These are phyloP conservation scores for Hyperopisus bebe DNA, from an alignment of 2,113 vertebrate species.

Conservation along the genomic window DNA sequence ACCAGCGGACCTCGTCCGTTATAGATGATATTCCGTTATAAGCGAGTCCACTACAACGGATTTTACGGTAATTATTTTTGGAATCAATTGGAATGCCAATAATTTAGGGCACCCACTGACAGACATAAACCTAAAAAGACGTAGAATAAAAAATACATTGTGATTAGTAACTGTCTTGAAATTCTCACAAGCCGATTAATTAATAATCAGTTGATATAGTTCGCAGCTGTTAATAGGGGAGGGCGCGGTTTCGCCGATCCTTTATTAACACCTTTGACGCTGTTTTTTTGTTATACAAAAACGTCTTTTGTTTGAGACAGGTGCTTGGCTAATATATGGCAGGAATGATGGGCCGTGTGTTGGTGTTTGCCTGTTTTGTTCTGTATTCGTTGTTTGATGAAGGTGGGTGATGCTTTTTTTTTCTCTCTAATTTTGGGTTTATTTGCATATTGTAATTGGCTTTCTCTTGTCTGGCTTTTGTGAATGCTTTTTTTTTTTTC, in stretches of 20 bases:
- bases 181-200: background rate
- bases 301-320: background rate
- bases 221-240: background rate
- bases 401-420: background rate
- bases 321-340: rapidly evolving
- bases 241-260: background rate
- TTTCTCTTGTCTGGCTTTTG: background rate
- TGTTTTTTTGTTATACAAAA: too few species aligned
- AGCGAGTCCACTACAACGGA: too few species aligned
- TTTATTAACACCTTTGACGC: background rate
- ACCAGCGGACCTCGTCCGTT: too few species aligned
- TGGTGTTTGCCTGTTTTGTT: background rate
- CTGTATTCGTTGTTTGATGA: background rate
- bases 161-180: background rate
- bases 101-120: too few species aligned
- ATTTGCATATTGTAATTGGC: too few species aligned
- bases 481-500: background rate
- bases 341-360: background rate
- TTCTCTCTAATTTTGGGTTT: background rate
- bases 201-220: background rate
- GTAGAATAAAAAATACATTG: background rate
- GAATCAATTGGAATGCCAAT: too few species aligned
- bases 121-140: too few species aligned
- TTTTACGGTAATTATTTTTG: too few species aligned
- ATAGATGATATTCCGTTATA: too few species aligned